Base-by-base conservation (phyloP, 1,140 invertebrate species). In the Seison nebaliae region DNA sequence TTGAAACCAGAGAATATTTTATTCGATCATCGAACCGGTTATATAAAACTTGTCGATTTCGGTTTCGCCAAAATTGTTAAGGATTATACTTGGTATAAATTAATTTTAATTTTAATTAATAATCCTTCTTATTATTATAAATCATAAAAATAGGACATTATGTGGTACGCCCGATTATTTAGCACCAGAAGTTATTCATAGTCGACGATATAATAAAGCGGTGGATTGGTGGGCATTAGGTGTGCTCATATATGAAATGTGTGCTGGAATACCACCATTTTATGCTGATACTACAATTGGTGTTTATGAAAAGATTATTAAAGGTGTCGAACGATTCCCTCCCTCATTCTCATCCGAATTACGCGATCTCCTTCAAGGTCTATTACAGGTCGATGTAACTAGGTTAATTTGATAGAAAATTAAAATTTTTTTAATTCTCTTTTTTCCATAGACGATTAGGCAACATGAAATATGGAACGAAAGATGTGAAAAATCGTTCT, bases 401-500 rank as follows among this genome's bases (percentile, higher is more conserved):
- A 96, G 96, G 55, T 72, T n/a, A n/a, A n/a, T n/a, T n/a, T n/a
- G n/a, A n/a, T n/a, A n/a, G n/a, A n/a, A n/a, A n/a, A n/a, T n/a
- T n/a, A n/a, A n/a, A n/a, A n/a, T n/a, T n/a, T n/a, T n/a, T n/a
- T n/a, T n/a, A n/a, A n/a, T n/a, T n/a, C n/a, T n/a, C n/a, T n/a
- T n/a, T n/a, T n/a, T n/a, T n/a, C n/a, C n/a, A n/a, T n/a, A n/a
- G n/a, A n/a, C n/a, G 88, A 51, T 96, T 83, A 61, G 88, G 88
- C 36, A 98, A 98, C 60, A 62, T 98, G 38, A 94, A 93, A 59
- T 91, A 91, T 48, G 88, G 81, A 38, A 84, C 96, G 11, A 91
- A 91, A 62, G 88, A 96, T 62, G 94, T 96, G 54, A 94, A 94
- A 62, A 76, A 76, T 48, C 86, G 94, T 64, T 88, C 84, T 59